Evolutionary conservation across 2,888 invertebrate genomes (phyloP).

Genomic region (Amphipyra tragopoginis): DNA sequence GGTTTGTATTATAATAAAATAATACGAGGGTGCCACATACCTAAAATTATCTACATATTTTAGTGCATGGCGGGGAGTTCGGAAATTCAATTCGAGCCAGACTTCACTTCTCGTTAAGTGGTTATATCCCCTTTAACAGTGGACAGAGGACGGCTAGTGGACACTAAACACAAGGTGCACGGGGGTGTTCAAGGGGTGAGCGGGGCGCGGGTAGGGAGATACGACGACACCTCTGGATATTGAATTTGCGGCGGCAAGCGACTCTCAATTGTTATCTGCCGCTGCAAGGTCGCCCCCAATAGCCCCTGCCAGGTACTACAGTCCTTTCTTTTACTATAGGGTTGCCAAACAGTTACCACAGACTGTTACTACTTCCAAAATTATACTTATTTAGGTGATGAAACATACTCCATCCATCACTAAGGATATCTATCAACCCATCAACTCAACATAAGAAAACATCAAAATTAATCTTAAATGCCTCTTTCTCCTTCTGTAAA

Average conservation of each 20-base stretch:
- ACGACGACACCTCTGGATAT: constrained; percentile 87
- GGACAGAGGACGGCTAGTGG: constrained; percentile 77
- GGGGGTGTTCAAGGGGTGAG: constrained; percentile 51
- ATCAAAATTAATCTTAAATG: neutral
- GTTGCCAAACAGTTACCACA: constrained; percentile 64
- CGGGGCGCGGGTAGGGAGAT: constrained; percentile 52
- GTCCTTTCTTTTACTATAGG: constrained; percentile 83
- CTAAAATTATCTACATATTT: constrained; percentile 66
- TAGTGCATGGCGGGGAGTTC: constrained; percentile 69
- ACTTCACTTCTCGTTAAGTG: constrained; percentile 88
- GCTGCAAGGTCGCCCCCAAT: constrained; percentile 84
- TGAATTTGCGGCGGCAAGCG: constrained; percentile 86
- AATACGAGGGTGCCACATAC: constrained; percentile 10
- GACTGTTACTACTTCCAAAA: neutral
- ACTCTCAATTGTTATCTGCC: constrained; percentile 87
- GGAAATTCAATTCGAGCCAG: constrained; percentile 86
- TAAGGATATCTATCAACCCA: too few relatives aligned
- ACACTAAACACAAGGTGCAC: constrained; percentile 81
- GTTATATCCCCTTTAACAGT: constrained; percentile 84
- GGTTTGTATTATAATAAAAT: constrained; percentile 9
- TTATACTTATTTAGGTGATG: neutral
- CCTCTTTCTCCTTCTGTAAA: constrained; percentile 1
- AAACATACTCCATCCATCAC: neutral
- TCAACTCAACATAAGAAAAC: neutral
- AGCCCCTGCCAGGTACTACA: constrained; percentile 80